phyloP scores from a whole-genome alignment of 2,888 invertebrate species.

The Encarsia formosa region DNA sequence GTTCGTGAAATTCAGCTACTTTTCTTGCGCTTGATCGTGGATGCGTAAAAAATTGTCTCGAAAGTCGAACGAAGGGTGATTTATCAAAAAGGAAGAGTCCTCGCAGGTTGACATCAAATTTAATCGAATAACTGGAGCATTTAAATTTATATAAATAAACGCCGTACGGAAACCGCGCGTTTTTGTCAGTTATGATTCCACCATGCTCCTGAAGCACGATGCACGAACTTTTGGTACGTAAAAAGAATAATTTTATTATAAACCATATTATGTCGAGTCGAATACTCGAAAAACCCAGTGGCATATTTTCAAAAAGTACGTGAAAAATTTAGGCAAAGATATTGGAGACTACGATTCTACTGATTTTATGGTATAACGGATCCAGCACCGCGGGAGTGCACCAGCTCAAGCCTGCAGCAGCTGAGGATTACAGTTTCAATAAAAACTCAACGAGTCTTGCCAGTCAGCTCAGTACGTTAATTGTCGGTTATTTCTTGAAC shows the following conservation, averaged over 20 bases:
- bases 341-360: constrained; percentile 10
- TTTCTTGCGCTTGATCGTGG: no score
- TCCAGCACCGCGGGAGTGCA: no score
- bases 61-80: no score
- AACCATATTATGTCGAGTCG: neutral
- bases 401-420: no score
- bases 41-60: constrained; percentile 4
- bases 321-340: constrained; percentile 14
- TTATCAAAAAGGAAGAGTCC: no score
- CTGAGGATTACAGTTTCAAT: neutral
- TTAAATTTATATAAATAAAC: no score
- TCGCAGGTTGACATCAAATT: no score
- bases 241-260: neutral
- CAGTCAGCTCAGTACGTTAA: neutral
- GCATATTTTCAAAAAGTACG: constrained; percentile 19
- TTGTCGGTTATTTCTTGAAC: neutral
- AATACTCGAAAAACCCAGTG: neutral
- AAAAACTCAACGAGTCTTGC: neutral
- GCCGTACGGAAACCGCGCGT: no score
- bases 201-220: constrained; percentile 24
- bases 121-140: no score
- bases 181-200: constrained; percentile 5
- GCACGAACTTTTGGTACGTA: constrained; percentile 20
- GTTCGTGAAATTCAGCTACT: no score
- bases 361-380: constrained; percentile 12